phyloP scores from a whole-genome alignment of 2,888 invertebrate genomes.

The Dryobota labecula region DNA sequence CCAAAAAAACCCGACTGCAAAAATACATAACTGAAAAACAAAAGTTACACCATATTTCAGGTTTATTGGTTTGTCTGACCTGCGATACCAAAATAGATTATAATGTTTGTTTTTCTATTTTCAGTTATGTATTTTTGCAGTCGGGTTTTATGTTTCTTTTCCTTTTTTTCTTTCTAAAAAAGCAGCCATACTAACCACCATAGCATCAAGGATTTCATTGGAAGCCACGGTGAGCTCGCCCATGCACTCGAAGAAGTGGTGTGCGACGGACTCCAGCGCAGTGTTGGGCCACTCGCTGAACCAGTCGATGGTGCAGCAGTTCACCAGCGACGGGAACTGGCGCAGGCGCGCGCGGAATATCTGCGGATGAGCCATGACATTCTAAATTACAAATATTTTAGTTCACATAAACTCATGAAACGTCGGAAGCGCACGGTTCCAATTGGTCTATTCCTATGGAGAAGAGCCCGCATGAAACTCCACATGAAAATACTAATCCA shows the following conservation, averaged over 20 bases:
- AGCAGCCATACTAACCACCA: constrained; percentile 86
- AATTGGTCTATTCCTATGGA: neutral
- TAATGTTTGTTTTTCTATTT: too few species aligned
- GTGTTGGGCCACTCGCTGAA: constrained; percentile 97
- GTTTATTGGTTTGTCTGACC: too few species aligned
- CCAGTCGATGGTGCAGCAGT: constrained; percentile 98
- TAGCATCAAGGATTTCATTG: constrained; percentile 90
- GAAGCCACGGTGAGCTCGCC: constrained; percentile 92
- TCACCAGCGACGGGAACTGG: constrained; percentile 97
- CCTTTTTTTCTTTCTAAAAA: neutral
- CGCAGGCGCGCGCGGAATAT: constrained; percentile 94
- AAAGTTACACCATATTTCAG: too few species aligned
- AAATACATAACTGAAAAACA: too few species aligned
- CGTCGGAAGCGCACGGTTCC: neutral
- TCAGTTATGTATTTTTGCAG: too few species aligned
- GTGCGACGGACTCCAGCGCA: constrained; percentile 95
- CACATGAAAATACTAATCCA: neutral
- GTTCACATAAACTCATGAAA: neutral
- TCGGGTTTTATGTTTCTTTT: too few species aligned
- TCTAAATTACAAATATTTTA: neutral
- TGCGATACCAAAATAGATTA: too few species aligned
- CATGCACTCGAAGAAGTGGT: constrained; percentile 93
- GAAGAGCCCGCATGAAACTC: neutral
- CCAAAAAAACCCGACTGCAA: too few species aligned
- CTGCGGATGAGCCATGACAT: constrained; percentile 58